Percentiles rank a stretch among this genome's conserved stretches.
Evolutionary conservation across 2,888 invertebrate genomes (phyloP).

Genomic region (Parasteatoda lunata): DNA sequence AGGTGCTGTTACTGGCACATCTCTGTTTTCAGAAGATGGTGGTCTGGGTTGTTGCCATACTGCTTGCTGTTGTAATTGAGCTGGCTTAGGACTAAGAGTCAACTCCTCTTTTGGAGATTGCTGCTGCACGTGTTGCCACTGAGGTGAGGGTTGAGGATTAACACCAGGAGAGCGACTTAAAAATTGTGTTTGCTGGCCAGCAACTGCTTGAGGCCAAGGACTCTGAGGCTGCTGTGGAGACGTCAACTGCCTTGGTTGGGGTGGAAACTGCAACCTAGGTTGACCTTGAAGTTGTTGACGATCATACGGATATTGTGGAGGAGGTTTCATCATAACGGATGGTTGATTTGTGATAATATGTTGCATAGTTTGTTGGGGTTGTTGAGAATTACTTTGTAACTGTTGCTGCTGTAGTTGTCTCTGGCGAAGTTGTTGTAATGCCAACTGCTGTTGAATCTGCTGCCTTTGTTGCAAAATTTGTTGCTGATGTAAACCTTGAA

Average conservation of each 20-base stretch:
- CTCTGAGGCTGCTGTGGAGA: conserved; percentile 62
- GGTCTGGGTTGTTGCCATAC: conserved; percentile 74
- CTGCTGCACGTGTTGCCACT: conserved; percentile 48
- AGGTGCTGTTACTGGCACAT: conserved; percentile 4
- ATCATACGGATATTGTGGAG: conserved; percentile 67
- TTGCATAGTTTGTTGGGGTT: conserved; percentile 41
- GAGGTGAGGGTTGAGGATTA: conserved; percentile 36
- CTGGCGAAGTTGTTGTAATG: conserved; percentile 44
- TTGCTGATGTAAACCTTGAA: conserved; percentile 57
- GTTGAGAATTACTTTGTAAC: conserved; percentile 39
- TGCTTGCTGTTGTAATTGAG: conserved; percentile 33
- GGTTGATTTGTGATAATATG: conserved; percentile 52
- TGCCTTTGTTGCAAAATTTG: conserved; percentile 59
- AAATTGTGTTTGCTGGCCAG: conserved; percentile 55
- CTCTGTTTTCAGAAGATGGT: conserved; percentile 2
- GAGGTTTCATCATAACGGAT: conserved; percentile 67
- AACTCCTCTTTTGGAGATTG: conserved; percentile 60
- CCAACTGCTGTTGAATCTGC: conserved; percentile 51
- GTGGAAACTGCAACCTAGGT: conserved; percentile 63
- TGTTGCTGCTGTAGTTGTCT: conserved; percentile 69
- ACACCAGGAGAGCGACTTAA: conserved; percentile 46
- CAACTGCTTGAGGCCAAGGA: conserved; percentile 49
- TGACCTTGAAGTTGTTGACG: conserved; percentile 66
- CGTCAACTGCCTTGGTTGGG: conserved; percentile 45
- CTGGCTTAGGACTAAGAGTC: conserved; percentile 40